Percentiles rank a stretch among this genome's conserved stretches.
Conservation (phyloP, 2,797 vertebrate genomes). For the Salmo trutta region DNA sequence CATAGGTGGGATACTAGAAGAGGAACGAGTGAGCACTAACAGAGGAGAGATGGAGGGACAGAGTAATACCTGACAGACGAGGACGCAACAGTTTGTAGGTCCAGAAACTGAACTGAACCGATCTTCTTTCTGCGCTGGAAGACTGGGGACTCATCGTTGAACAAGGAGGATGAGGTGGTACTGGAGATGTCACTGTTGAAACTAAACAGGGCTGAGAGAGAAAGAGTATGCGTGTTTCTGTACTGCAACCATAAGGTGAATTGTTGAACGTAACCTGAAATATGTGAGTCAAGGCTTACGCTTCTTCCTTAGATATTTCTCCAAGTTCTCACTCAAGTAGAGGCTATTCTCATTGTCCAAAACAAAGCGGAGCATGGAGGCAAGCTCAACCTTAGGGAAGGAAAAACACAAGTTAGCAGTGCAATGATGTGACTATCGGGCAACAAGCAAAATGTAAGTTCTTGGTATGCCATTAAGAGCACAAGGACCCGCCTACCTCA, state of each 20-base stretch:
- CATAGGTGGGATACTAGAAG: neutral
- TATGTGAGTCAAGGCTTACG: constrained; percentile 65
- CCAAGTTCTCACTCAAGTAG: constrained; percentile 78
- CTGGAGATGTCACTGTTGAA: constrained; percentile 37
- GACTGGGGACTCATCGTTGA: constrained; percentile 72
- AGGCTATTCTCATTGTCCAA: constrained; percentile 80
- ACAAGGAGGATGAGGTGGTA: constrained; percentile 37
- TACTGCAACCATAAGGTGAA: neutral
- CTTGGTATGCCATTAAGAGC: neutral
- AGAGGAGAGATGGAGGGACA: neutral
- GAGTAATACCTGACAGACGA: constrained; percentile 74
- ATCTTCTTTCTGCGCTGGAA: constrained; percentile 63
- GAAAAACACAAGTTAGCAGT: neutral
- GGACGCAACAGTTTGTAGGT: constrained; percentile 84
- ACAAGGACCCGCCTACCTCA: constrained; percentile 76
- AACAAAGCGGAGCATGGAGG: constrained; percentile 81
- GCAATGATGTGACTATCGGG: neutral
- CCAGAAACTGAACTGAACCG: constrained; percentile 77
- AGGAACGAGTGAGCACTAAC: too few species aligned
- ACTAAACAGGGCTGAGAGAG: constrained; percentile 19
- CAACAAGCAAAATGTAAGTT: neutral
- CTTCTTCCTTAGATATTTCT: constrained; percentile 77
- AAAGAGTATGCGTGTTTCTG: neutral
- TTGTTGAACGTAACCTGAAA: neutral
- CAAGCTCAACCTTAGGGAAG: constrained; percentile 81